A percentile compares a stretch with the other conserved stretches of the same genome.
Conservation (phyloP, 2,113 vertebrate genomes). For the Haliaeetus leucogaster region DNA sequence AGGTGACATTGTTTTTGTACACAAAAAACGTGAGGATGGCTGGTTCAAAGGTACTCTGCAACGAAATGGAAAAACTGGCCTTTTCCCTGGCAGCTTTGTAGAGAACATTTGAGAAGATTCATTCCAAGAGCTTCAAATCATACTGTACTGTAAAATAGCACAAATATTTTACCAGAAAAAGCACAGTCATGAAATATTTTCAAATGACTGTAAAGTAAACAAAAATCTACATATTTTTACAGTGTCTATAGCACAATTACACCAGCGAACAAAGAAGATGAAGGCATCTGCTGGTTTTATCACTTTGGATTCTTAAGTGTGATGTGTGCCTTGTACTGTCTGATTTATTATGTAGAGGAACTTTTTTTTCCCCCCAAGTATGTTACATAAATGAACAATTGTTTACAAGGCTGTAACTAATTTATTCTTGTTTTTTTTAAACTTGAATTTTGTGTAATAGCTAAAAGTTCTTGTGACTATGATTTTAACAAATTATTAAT, state of each 20-base stretch:
- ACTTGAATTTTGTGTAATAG: conserved; percentile 80
- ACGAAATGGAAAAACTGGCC: conserved; percentile 93
- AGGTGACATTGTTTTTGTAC: conserved; percentile 98
- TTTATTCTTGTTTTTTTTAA: conserved; percentile 82
- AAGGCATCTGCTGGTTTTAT: conserved; percentile 49
- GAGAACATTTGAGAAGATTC: conserved; percentile 85
- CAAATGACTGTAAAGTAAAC: conserved; percentile 46
- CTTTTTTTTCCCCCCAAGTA: conserved; percentile 57
- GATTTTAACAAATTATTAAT: conserved; percentile 80
- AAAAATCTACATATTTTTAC: conserved; percentile 43
- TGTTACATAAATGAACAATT: conserved; percentile 81
- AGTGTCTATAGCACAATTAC: conserved; percentile 48
- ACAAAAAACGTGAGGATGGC: conserved; percentile 95
- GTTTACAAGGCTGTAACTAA: conserved; percentile 86
- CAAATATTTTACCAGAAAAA: conserved; percentile 61
- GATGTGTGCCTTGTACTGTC: conserved; percentile 92
- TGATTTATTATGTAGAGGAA: conserved; percentile 82
- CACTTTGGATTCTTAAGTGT: conserved; percentile 67
- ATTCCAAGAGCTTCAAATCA: not conserved
- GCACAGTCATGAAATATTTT: conserved; percentile 60
- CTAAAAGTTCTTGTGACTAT: conserved; percentile 74
- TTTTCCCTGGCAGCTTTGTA: conserved; percentile 98
- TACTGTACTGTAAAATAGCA: conserved; percentile 61
- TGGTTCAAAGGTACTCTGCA: conserved; percentile 99
- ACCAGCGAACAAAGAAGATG: conserved; percentile 35